Evolutionary conservation across 1,140 invertebrate species (phyloP).

Genomic region (Leptonema lineaticorne): DNA sequence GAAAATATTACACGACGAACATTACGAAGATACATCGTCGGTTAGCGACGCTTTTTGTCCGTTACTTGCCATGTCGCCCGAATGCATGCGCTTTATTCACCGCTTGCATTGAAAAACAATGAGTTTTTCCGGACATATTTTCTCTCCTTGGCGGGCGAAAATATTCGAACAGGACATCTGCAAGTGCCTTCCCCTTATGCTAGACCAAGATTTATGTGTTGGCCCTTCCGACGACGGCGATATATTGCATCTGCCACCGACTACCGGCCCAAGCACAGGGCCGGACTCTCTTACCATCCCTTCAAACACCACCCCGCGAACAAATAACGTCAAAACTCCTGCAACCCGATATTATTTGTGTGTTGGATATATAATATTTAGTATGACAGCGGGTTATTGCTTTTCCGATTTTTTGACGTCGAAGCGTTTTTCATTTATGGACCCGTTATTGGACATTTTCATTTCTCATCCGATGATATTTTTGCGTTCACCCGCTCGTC

Average conservation of each 20-base stretch:
- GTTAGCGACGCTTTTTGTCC: too few relatives aligned
- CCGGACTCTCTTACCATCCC: neutral
- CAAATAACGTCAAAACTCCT: neutral
- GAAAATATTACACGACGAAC: too few relatives aligned
- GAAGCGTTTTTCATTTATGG: too few relatives aligned
- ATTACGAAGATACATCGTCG: too few relatives aligned
- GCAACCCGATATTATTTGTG: too few relatives aligned
- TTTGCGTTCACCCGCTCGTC: too few relatives aligned
- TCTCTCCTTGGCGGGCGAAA: neutral
- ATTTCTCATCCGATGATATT: too few relatives aligned
- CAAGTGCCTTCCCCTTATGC: conserved; percentile 24
- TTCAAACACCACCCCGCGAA: too few relatives aligned
- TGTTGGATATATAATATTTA: too few relatives aligned
- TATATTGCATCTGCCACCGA: conserved; percentile 36
- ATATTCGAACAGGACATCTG: conserved; percentile 25
- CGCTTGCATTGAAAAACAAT: conserved; percentile 17
- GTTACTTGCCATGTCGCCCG: neutral
- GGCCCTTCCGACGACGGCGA: conserved; percentile 32
- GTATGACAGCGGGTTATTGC: too few relatives aligned
- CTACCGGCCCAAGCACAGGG: conserved; percentile 16
- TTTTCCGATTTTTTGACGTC: too few relatives aligned
- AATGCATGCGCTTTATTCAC: neutral
- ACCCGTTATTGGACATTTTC: too few relatives aligned
- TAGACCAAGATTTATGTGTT: conserved; percentile 34
- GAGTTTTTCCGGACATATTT: conserved; percentile 19